Conservation (phyloP, 2,113 vertebrate species). For the Pundamilia nyererei region DNA sequence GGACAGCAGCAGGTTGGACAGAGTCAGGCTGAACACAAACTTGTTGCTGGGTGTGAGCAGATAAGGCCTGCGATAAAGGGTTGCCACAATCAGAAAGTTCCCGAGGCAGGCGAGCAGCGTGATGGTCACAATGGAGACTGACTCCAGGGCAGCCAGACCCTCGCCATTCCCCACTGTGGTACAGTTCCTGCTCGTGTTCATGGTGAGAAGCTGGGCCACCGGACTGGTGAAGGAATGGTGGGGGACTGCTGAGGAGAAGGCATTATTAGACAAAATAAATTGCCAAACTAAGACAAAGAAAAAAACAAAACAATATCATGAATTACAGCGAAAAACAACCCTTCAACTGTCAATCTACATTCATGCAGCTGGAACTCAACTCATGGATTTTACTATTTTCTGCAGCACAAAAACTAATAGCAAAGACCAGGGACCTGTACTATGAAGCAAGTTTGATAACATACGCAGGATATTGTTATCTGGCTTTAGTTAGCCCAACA, state of each 20-base stretch:
- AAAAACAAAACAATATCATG: not conserved
- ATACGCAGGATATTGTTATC: not conserved
- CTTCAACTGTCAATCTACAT: not conserved
- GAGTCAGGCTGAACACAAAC: conserved; percentile 96
- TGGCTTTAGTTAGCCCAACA: not conserved
- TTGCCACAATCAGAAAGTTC: conserved; percentile 87
- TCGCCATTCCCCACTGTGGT: conserved; percentile 71
- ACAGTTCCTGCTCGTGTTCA: conserved; percentile 85
- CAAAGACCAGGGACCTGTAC: not conserved
- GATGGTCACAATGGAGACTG: conserved; percentile 83
- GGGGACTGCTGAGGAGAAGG: conserved; percentile 29
- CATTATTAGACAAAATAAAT: not conserved
- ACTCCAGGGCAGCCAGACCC: conserved; percentile 73
- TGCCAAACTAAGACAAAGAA: not conserved
- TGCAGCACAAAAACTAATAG: not conserved
- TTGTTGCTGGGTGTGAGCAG: conserved; percentile 97
- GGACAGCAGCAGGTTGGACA: conserved; percentile 92
- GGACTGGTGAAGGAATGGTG: conserved; percentile 65
- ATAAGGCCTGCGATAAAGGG: conserved; percentile 90
- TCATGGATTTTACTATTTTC: not conserved
- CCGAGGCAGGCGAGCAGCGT: conserved; percentile 86
- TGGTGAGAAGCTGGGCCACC: conserved; percentile 67
- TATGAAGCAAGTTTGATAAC: not conserved
- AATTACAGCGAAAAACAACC: not conserved
- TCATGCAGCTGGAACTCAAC: not conserved